phyloP scores from a whole-genome alignment of 2,113 vertebrate genomes.

The Apodemus speciosus region DNA sequence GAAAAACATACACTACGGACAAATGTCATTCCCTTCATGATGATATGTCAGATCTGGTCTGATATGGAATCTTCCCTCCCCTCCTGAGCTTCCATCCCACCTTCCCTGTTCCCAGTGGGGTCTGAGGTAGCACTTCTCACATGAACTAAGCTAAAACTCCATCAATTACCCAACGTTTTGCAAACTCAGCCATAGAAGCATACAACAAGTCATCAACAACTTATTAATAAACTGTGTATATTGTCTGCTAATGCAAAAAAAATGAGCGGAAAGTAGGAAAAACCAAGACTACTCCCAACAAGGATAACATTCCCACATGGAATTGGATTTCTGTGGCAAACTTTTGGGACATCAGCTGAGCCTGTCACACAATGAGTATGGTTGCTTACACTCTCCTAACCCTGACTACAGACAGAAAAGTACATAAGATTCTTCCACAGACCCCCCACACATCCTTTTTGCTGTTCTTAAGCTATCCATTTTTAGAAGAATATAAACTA shows the following conservation, averaged over 20 bases:
- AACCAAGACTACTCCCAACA: not conserved
- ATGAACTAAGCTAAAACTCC: not conserved
- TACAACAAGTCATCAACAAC: not conserved
- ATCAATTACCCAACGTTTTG: not conserved
- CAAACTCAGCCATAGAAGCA: not conserved
- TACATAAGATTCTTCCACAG: not conserved
- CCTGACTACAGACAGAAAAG: not conserved
- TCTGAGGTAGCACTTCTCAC: not conserved
- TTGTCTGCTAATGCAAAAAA: not conserved
- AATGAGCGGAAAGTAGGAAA: not conserved
- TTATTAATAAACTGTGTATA: not conserved
- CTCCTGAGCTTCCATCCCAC: not conserved
- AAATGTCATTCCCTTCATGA: conserved; percentile 27
- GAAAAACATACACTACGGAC: not conserved
- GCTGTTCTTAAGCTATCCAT: not conserved
- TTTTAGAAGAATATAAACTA: conserved; percentile 7
- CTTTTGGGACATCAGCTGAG: not conserved
- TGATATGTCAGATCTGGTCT: not conserved
- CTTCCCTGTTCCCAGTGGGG: not conserved
- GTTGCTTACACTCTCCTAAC: not conserved
- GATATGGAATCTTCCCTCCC: not conserved
- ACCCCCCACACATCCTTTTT: not conserved
- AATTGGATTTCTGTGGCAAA: not conserved
- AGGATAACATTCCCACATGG: not conserved
- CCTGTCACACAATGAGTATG: not conserved